Evolutionary conservation across 2,113 vertebrate species (phyloP).

Genomic region (Ophiodon elongatus): DNA sequence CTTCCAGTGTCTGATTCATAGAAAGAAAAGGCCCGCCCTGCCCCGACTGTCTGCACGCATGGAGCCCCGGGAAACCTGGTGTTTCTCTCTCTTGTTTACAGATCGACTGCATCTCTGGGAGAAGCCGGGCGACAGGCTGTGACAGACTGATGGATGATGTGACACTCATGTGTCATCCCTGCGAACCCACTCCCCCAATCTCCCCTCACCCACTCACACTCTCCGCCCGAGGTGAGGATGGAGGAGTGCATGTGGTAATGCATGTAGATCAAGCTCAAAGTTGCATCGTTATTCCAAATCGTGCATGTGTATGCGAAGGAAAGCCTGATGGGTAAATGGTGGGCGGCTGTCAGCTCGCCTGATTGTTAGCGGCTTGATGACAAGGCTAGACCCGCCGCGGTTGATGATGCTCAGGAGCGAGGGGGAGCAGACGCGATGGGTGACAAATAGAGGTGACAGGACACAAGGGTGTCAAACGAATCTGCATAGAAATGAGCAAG

Average conservation of each 20-base stretch:
- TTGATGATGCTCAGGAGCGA: conserved; percentile 43
- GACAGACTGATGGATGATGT: conserved; percentile 80
- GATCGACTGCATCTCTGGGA: conserved; percentile 70
- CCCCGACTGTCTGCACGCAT: conserved; percentile 37
- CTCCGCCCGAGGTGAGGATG: conserved; percentile 15
- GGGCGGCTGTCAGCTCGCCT: conserved; percentile 55
- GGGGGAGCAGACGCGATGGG: conserved; percentile 18
- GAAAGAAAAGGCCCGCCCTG: conserved; percentile 26
- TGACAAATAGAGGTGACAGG: conserved; percentile 53
- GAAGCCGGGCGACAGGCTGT: conserved; percentile 63
- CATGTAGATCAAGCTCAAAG: conserved; percentile 39
- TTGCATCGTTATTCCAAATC: conserved; percentile 18
- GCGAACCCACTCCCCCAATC: conserved; percentile 12
- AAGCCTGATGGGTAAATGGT: conserved; percentile 51
- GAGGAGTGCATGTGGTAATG: conserved; percentile 21
- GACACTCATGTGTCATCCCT: conserved; percentile 73
- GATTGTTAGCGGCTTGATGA: conserved; percentile 58
- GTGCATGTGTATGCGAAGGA: not conserved
- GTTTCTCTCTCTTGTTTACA: conserved; percentile 74
- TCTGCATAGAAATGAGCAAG: conserved; percentile 57
- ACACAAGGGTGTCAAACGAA: conserved; percentile 35
- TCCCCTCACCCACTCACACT: conserved; percentile 25
- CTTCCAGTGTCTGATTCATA: conserved; percentile 43
- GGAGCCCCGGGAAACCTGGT: conserved; percentile 37
- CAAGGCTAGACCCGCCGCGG: conserved; percentile 31